Percentiles rank a stretch among this genome's conserved stretches.
These are phyloP conservation scores for Drosophila gaucha DNA, from an alignment of 2,888 invertebrate species.

Conservation along the genomic window DNA sequence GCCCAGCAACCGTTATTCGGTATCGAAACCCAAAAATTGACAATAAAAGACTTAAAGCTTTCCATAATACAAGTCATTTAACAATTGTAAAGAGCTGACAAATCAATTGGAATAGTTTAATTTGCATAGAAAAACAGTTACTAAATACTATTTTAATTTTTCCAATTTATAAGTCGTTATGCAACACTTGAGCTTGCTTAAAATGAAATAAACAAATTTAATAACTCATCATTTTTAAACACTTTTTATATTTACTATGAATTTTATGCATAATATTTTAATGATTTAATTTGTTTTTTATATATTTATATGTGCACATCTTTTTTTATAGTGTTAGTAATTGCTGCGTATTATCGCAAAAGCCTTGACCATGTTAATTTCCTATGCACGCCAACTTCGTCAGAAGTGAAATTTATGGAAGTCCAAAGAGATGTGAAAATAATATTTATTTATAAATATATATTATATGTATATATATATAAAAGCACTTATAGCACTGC, in stretches of 20 bases:
- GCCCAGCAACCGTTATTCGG: constrained; percentile 43
- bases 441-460: too few species aligned
- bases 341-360: constrained; percentile 41
- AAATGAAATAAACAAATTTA: constrained; percentile 10
- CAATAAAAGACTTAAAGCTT: constrained; percentile 17
- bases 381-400: constrained; percentile 44
- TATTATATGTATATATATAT: not conserved
- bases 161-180: not conserved
- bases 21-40: constrained; percentile 43
- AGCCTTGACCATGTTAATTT: constrained; percentile 73
- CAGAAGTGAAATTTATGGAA: constrained; percentile 62
- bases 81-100: not conserved
- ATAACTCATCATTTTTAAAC: constrained; percentile 16
- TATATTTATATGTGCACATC: constrained; percentile 27
- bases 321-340: constrained; percentile 43
- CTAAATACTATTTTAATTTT: not conserved
- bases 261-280: constrained; percentile 52
- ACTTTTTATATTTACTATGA: constrained; percentile 21
- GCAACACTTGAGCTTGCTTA: constrained; percentile 4
- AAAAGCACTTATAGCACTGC: constrained; percentile 28
- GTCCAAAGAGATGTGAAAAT: constrained; percentile 34
- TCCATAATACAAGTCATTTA: not conserved
- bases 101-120: not conserved
- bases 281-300: constrained; percentile 59
- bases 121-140: constrained; percentile 1